A percentile compares a stretch with the other conserved stretches of the same genome.
Evolutionary conservation across 2,113 vertebrate species (phyloP).

Genomic region (Falcunculus frontatus): DNA sequence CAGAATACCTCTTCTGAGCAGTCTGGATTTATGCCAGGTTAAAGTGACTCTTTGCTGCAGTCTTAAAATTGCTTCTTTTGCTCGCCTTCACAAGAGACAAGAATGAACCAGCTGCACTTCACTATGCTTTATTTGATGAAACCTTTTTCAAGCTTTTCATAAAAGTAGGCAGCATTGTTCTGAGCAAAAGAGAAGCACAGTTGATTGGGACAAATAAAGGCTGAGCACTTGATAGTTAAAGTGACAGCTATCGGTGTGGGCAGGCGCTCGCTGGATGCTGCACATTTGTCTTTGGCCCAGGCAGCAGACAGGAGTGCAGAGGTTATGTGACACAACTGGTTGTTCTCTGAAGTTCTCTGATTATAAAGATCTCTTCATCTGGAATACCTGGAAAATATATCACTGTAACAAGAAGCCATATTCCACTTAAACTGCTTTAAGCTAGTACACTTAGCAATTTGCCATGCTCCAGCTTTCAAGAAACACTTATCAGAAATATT

Average conservation of each 20-base stretch:
- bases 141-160: neutral
- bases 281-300: neutral
- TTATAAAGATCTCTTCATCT: neutral
- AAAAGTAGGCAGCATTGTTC: neutral
- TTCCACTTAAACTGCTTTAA: neutral
- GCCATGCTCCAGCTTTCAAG: neutral
- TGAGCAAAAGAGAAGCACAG: neutral
- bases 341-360: neutral
- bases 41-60: neutral
- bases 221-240: neutral
- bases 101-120: neutral
- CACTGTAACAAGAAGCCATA: neutral
- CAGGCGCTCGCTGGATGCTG: neutral
- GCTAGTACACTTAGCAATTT: neutral
- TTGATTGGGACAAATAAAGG: neutral
- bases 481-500: conserved; percentile 3
- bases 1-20: neutral
- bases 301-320: neutral
- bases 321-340: neutral
- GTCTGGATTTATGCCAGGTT: neutral
- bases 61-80: neutral
- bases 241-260: neutral
- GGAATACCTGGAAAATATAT: neutral
- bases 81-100: neutral
- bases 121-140: neutral